These are phyloP conservation scores for Calyptommatus sinebrachiatus DNA, from an alignment of 2,113 vertebrate genomes.

Conservation along the genomic window DNA sequence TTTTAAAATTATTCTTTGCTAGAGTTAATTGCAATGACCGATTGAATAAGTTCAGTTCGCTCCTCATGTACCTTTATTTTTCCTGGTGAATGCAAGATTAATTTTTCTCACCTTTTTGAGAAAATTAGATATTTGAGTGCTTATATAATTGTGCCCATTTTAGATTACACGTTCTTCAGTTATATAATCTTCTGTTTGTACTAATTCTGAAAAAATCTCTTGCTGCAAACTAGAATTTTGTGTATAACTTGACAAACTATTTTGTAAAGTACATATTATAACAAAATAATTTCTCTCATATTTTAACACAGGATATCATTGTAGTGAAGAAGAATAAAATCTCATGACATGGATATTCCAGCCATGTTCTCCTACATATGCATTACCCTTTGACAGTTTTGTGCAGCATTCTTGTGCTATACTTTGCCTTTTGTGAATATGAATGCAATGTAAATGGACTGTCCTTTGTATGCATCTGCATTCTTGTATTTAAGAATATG, in stretches of 20 bases:
- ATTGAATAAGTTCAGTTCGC: background rate
- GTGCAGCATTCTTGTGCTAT: background rate
- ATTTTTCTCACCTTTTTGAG: conserved; percentile 27
- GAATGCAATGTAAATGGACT: background rate
- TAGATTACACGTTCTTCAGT: conserved; percentile 3
- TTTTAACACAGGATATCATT: conserved; percentile 1
- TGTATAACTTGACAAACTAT: background rate
- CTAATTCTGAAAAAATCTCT: background rate
- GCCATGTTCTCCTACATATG: background rate
- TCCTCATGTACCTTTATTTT: background rate
- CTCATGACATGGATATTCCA: background rate
- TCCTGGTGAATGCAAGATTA: background rate
- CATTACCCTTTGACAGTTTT: background rate
- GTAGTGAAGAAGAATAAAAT: background rate
- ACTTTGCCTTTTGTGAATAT: background rate
- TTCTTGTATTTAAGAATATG: background rate
- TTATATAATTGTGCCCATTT: conserved; percentile 4
- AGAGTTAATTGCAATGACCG: background rate
- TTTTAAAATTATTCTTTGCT: background rate
- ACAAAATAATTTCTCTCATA: conserved; percentile 16
- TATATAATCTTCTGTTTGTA: background rate
- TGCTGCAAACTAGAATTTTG: conserved; percentile 22
- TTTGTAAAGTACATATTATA: background rate
- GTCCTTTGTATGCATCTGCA: background rate
- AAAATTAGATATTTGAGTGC: background rate